These are phyloP conservation scores for Cydia pomonella DNA, from an alignment of 1,140 invertebrate genomes.

Conservation along the genomic window DNA sequence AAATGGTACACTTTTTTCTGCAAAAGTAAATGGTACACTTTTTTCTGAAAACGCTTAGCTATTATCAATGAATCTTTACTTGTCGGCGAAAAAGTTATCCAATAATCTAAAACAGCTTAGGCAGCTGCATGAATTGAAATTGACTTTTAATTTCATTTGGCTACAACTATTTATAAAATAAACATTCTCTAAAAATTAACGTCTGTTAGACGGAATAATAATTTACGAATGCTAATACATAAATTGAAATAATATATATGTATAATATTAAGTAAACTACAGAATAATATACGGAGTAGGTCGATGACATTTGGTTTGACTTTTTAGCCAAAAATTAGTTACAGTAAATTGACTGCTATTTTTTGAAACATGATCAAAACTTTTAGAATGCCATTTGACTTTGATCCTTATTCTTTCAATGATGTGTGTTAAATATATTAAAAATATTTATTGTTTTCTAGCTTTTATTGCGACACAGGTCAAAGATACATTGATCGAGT, in stretches of 20 bases:
- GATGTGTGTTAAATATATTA: too few relatives aligned
- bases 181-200: conserved; percentile 8
- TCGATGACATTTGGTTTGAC: neutral
- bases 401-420: too few relatives aligned
- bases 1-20: too few relatives aligned
- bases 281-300: neutral
- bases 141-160: conserved; percentile 6
- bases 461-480: too few relatives aligned
- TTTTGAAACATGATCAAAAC: too few relatives aligned
- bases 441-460: too few relatives aligned
- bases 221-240: conserved; percentile 29
- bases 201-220: conserved; percentile 26
- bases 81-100: neutral
- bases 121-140: neutral
- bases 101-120: neutral
- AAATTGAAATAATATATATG: conserved; percentile 20
- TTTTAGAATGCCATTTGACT: too few relatives aligned
- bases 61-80: neutral
- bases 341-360: too few relatives aligned
- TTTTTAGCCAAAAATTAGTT: too few relatives aligned
- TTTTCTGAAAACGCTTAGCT: too few relatives aligned
- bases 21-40: too few relatives aligned
- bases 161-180: conserved; percentile 19
- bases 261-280: conserved; percentile 22
- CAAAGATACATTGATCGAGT: too few relatives aligned